Evolutionary conservation across 2,888 invertebrate genomes (phyloP).

Genomic region (Pocota personata): DNA sequence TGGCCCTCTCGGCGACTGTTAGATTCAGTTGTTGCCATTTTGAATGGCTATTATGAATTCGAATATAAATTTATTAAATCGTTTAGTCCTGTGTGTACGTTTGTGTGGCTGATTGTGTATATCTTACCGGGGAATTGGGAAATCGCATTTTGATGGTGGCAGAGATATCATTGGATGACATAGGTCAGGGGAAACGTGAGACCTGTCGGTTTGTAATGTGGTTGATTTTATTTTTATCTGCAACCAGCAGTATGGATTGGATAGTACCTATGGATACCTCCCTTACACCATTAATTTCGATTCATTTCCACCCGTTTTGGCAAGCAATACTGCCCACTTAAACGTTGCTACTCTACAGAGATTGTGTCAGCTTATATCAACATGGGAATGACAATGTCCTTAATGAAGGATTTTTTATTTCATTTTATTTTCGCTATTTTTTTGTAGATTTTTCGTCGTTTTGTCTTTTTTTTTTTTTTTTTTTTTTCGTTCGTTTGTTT

Average conservation of each 20-base stretch:
- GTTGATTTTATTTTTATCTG: slow-evolving; percentile 36
- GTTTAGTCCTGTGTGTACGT: slow-evolving; percentile 45
- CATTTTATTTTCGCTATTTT: slow-evolving; percentile 16
- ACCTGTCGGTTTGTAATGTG: slow-evolving; percentile 4
- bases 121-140: slow-evolving; percentile 42
- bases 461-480: slow-evolving; percentile 2
- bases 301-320: slow-evolving; percentile 39
- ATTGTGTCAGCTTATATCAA: slow-evolving; percentile 69
- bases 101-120: background rate
- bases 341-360: slow-evolving; percentile 48
- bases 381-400: slow-evolving; percentile 72
- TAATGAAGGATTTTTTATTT: slow-evolving; percentile 66
- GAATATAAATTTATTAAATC: slow-evolving; percentile 68
- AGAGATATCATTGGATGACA: slow-evolving; percentile 37
- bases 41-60: slow-evolving; percentile 64
- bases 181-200: slow-evolving; percentile 45
- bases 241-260: slow-evolving; percentile 2
- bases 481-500: background rate
- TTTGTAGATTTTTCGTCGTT: slow-evolving; percentile 26
- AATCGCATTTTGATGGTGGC: slow-evolving; percentile 25
- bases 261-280: background rate
- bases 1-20: slow-evolving; percentile 7
- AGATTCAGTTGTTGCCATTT: slow-evolving; percentile 13
- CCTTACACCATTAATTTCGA: background rate
- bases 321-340: slow-evolving; percentile 40